Evolutionary conservation across 1,140 invertebrate genomes (phyloP).

Genomic region (Coptotermes formosanus): DNA sequence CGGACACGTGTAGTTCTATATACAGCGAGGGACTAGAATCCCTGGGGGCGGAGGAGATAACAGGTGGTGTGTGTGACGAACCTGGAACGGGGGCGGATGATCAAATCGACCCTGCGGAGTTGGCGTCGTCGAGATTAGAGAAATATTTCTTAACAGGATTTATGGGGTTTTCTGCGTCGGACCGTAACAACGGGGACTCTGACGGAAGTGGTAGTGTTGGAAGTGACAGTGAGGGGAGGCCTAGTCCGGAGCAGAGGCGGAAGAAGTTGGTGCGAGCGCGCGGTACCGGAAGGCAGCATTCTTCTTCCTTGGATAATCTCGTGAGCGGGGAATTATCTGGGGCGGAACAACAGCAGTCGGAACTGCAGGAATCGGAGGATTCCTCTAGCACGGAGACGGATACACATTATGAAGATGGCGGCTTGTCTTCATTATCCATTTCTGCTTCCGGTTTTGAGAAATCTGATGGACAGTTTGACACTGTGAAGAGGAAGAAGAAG

Average conservation of each 20-base stretch:
- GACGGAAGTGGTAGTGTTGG: slow-evolving; percentile 82
- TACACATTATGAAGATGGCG: slow-evolving; percentile 55
- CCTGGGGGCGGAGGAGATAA: slow-evolving; percentile 46
- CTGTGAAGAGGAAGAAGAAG: slow-evolving; percentile 79
- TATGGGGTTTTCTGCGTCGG: slow-evolving; percentile 66
- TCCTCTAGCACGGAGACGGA: slow-evolving; percentile 75
- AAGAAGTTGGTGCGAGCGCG: slow-evolving; percentile 75
- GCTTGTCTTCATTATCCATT: not conserved
- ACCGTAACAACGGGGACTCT: slow-evolving; percentile 55
- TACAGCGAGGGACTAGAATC: slow-evolving; percentile 80
- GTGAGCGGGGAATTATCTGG: slow-evolving; percentile 20
- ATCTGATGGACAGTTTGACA: slow-evolving; percentile 73
- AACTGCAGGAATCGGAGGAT: slow-evolving; percentile 60
- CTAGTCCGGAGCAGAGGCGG: slow-evolving; percentile 79
- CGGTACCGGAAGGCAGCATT: slow-evolving; percentile 76
- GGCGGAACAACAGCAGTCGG: slow-evolving; percentile 39
- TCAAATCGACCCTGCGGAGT: slow-evolving; percentile 60
- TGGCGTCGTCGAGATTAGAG: slow-evolving; percentile 81
- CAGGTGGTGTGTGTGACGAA: slow-evolving; percentile 54
- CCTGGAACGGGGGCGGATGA: slow-evolving; percentile 41
- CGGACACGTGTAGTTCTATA: slow-evolving; percentile 80
- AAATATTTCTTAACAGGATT: slow-evolving; percentile 88
- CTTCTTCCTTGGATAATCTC: slow-evolving; percentile 71
- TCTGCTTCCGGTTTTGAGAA: slow-evolving; percentile 55
- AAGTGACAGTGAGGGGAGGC: slow-evolving; percentile 80